Evolutionary conservation across 2,797 vertebrate species (phyloP).

Genomic region (Liasis olivaceus): DNA sequence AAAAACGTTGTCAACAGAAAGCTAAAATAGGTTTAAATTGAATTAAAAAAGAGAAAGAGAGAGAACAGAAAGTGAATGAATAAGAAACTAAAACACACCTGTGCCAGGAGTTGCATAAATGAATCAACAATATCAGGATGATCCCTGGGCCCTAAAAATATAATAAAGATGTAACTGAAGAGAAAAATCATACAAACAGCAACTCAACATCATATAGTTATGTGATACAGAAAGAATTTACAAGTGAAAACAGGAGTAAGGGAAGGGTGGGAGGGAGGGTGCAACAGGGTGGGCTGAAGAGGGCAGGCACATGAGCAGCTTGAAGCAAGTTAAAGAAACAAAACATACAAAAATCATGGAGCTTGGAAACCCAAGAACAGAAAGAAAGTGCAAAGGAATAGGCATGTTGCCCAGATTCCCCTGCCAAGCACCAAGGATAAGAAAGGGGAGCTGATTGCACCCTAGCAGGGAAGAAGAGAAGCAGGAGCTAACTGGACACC

Average conservation of each 20-base stretch:
- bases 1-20: constrained; percentile 86
- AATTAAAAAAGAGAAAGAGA: constrained; percentile 87
- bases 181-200: constrained; percentile 99
- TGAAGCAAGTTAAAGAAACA: constrained; percentile 95
- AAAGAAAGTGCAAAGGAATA: constrained; percentile 90
- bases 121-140: constrained; percentile 99
- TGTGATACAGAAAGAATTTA: constrained; percentile 99
- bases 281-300: constrained; percentile 72
- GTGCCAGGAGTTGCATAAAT: constrained; percentile 99
- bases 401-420: constrained; percentile 70
- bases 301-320: constrained; percentile 91
- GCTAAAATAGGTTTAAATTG: constrained; percentile 85
- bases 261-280: constrained; percentile 78
- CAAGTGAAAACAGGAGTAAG: constrained; percentile 83
- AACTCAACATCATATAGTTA: constrained; percentile 99
- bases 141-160: constrained; percentile 99
- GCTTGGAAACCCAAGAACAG: constrained; percentile 90
- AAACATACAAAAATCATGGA: constrained; percentile 89
- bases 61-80: constrained; percentile 99
- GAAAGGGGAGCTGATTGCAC: constrained; percentile 54
- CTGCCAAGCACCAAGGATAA: constrained; percentile 60
- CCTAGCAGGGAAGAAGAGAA: constrained; percentile 59
- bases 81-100: constrained; percentile 99
- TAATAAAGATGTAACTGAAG: constrained; percentile 99
- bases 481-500: constrained; percentile 59